phyloP scores from a whole-genome alignment of 2,113 vertebrate genomes.

The Actinemys pallida region DNA sequence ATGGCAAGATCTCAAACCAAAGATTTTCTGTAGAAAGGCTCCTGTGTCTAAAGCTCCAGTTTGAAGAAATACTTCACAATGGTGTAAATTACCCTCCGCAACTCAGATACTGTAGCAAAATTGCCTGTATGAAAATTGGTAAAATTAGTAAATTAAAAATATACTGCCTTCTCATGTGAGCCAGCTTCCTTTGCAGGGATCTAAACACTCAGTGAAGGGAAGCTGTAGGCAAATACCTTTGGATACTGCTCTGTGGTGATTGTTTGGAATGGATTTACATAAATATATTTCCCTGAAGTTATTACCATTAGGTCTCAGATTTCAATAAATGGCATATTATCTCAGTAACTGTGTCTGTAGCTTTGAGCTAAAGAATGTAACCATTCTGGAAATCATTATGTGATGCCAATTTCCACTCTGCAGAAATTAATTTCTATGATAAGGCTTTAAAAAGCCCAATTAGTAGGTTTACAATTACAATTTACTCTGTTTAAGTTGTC shows the following conservation, averaged over 20 bases:
- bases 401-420: neutral
- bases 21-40: constrained; percentile 13
- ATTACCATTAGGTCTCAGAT: constrained; percentile 12
- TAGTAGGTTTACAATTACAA: constrained; percentile 1
- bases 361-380: neutral
- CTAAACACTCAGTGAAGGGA: neutral
- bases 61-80: neutral
- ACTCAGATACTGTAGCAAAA: neutral
- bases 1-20: neutral
- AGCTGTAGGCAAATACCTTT: neutral
- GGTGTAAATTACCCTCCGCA: neutral
- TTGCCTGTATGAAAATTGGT: neutral
- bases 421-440: constrained; percentile 40
- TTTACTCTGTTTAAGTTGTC: constrained; percentile 17
- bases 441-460: constrained; percentile 39
- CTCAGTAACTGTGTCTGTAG: constrained; percentile 2
- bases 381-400: neutral
- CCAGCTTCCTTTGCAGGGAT: neutral
- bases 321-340: neutral
- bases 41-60: neutral
- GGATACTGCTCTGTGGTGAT: neutral
- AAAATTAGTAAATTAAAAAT: neutral
- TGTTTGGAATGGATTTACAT: neutral
- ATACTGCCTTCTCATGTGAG: neutral
- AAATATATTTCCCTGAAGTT: neutral